Evolutionary conservation across 2,888 invertebrate genomes (phyloP).

Genomic region (Drosophila neotestacea): DNA sequence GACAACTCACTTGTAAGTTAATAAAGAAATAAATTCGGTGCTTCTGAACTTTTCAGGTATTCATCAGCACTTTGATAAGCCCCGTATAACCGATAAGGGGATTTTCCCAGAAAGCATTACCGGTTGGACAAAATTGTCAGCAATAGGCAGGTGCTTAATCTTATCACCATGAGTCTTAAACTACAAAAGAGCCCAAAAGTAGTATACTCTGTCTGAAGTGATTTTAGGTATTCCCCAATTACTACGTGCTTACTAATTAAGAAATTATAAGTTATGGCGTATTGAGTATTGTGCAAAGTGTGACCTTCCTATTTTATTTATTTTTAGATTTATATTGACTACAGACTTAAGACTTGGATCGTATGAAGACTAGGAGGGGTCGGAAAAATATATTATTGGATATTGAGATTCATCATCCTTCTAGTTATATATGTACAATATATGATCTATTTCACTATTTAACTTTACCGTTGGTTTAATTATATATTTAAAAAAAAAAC

Average conservation of each 20-base stretch:
- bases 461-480: no score
- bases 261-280: neutral
- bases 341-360: no score
- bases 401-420: no score
- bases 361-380: no score
- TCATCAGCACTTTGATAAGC: conserved; percentile 22
- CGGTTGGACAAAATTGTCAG: neutral
- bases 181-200: neutral
- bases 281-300: neutral
- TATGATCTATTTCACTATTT: no score
- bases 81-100: conserved; percentile 12
- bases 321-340: no score
- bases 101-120: conserved; percentile 17
- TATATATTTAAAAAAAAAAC: neutral
- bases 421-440: no score
- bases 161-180: conserved; percentile 23
- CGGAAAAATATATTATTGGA: no score
- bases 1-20: conserved; percentile 13
- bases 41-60: neutral
- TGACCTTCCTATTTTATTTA: no score
- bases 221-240: conserved; percentile 34
- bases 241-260: conserved; percentile 2
- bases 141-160: conserved; percentile 15
- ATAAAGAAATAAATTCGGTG: conserved; percentile 15
- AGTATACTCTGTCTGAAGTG: conserved; percentile 8